A percentile compares a stretch with the other conserved stretches of the same genome.
Conservation (phyloP, 2,113 vertebrate genomes). For the Phylloscopus trochiloides region DNA sequence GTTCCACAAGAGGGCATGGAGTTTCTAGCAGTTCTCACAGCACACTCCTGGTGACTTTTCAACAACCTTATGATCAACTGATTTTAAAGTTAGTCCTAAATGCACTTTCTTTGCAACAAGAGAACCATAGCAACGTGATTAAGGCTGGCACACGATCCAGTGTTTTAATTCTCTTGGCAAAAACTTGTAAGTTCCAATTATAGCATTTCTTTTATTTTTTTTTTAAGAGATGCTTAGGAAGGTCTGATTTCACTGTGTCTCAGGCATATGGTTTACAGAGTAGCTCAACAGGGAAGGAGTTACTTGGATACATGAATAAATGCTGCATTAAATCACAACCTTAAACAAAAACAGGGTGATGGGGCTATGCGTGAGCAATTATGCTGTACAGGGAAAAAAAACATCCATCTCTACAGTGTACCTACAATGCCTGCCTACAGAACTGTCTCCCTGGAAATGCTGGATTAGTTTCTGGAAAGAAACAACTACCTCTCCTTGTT, state of each 20-base stretch:
- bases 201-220: neutral
- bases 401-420: neutral
- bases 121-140: constrained; percentile 52
- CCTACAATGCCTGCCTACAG: neutral
- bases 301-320: constrained; percentile 22
- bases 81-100: constrained; percentile 29
- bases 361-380: neutral
- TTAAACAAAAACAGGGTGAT: neutral
- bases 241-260: constrained; percentile 11
- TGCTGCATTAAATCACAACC: neutral
- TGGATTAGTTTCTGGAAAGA: neutral
- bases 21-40: neutral
- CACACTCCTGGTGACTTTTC: neutral
- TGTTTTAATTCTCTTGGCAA: constrained; percentile 49
- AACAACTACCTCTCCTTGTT: neutral
- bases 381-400: neutral
- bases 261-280: constrained; percentile 25
- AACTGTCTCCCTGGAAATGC: constrained; percentile 3
- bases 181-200: constrained; percentile 31
- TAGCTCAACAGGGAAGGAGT: constrained; percentile 8
- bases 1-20: neutral
- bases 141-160: constrained; percentile 31
- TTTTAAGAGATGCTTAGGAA: constrained; percentile 15
- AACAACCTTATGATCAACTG: neutral
- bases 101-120: constrained; percentile 12